These are phyloP conservation scores for Ictalurus furcatus DNA, from an alignment of 2,113 vertebrate species.

Conservation along the genomic window DNA sequence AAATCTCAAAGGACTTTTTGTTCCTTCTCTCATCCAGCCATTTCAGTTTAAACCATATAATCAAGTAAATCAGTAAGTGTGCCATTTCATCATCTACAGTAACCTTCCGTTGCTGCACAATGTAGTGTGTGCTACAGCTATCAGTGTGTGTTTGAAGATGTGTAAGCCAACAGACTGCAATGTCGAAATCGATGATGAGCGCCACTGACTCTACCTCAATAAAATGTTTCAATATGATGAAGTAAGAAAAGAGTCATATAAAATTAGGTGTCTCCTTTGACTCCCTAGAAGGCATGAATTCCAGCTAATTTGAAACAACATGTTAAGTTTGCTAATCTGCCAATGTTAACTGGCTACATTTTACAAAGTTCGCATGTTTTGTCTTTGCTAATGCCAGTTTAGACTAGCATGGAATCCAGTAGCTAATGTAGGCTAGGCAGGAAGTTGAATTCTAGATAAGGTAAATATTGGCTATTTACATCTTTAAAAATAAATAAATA, in stretches of 20 bases:
- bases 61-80: not conserved
- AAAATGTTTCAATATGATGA: not conserved
- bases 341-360: not conserved
- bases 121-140: not conserved
- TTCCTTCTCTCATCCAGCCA: not conserved
- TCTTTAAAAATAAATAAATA: no score
- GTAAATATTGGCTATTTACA: not conserved
- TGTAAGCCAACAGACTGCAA: not conserved
- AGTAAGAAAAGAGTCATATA: not conserved
- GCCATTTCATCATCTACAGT: not conserved
- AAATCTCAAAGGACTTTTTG: not conserved
- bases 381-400: not conserved
- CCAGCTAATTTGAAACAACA: not conserved
- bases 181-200: not conserved
- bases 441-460: not conserved
- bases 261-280: not conserved
- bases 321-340: not conserved
- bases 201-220: not conserved
- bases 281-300: not conserved
- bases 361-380: not conserved
- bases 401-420: not conserved
- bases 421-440: not conserved
- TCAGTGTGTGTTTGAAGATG: not conserved
- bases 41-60: not conserved
- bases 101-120: not conserved